These are phyloP conservation scores for Megaptera novaeangliae DNA, from an alignment of 2,113 vertebrate genomes.

Conservation along the genomic window DNA sequence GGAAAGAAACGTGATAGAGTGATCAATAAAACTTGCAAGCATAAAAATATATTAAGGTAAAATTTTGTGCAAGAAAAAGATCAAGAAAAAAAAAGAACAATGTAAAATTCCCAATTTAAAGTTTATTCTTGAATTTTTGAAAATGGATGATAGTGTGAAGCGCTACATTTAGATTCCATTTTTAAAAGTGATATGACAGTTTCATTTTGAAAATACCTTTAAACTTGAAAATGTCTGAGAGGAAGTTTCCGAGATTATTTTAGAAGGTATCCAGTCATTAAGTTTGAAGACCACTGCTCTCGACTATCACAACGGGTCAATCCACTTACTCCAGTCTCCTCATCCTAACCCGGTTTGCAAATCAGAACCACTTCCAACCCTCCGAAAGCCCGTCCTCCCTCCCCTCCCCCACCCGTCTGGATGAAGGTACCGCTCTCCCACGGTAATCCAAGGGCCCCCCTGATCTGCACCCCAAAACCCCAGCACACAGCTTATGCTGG, in stretches of 20 bases:
- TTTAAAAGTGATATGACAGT: not conserved
- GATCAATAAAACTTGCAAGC: not conserved
- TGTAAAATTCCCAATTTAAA: not conserved
- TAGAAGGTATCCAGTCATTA: not conserved
- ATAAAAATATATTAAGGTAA: not conserved
- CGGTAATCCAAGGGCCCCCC: not conserved
- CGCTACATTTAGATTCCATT: not conserved
- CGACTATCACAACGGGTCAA: not conserved
- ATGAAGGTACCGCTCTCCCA: not conserved
- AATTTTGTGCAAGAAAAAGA: not conserved
- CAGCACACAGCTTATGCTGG: not conserved
- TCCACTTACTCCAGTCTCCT: not conserved
- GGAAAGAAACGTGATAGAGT: not conserved
- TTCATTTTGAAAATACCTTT: not conserved
- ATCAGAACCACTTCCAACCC: not conserved
- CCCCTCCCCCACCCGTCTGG: not conserved
- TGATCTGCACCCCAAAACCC: not conserved
- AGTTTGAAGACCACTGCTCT: not conserved
- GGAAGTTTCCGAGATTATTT: not conserved
- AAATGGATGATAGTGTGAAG: not conserved
- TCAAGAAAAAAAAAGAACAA: not conserved
- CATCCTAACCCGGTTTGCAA: not conserved
- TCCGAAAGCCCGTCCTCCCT: too few relatives aligned
- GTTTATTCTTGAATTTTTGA: not conserved
- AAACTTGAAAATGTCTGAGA: not conserved